Evolutionary conservation across 2,888 invertebrate species (phyloP), one percentile per base, ranked within the genome.

Genomic region (Odontocolon sp.): DNA sequence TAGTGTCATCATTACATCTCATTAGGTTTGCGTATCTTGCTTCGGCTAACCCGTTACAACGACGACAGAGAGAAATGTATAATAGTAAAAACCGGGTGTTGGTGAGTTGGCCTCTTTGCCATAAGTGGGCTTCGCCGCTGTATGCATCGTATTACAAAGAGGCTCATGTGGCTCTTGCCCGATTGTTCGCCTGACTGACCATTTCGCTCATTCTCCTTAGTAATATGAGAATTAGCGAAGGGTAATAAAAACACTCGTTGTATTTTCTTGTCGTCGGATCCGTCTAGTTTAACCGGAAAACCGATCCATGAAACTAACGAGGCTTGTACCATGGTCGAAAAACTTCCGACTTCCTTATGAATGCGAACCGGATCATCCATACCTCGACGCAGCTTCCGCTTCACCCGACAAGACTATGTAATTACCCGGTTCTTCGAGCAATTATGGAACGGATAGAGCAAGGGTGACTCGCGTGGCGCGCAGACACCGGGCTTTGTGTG

Each of bases 401-500:
- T 40, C 28, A 3, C 1, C n/a, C 28, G 14, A 23, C 40, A 11
- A 67, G 42, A 66, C 38, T 18, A 16, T 31, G 38, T 75, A 77
- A 81, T 81, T 80, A 80, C 67, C 64, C 76, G 78, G 69, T 74
- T 81, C 70, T 64, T 21, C 64, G 73, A 56, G 70, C 80, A 80
- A 80, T 80, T 78, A 73, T 70, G 31, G 54, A 54, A 47, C 59
- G 61, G 40, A 61, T 69, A 40, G 23, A 42, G 33, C 63, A 59
- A 68, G 72, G 50, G 57, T 72, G 38, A 66, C 66, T 74, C 77
- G 78, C 72, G 73, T 74, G 66, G 80, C 80, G 64, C 79, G 79
- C 80, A 74, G 79, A 82, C 80, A 81, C 69, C 77, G 18, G 28
- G 11, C 11, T 9, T 11, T 8, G 6, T 50, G 50, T 50, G 26